Percentiles rank a stretch among this genome's conserved stretches.
phyloP scores from a whole-genome alignment of 2,888 invertebrate genomes.

The Gymnoscelis rufifasciata region DNA sequence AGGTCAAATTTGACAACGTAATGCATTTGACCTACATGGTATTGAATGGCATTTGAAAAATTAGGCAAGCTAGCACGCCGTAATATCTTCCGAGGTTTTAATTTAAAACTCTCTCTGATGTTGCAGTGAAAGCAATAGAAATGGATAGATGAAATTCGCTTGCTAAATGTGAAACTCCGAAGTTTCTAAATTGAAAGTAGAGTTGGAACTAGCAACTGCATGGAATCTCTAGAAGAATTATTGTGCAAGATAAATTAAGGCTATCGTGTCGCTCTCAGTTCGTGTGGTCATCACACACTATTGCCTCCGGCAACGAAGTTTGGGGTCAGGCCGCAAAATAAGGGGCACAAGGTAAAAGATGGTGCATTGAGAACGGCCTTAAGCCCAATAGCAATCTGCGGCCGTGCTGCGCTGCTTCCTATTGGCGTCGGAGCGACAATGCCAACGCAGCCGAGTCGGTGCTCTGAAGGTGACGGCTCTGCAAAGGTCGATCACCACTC shows the following conservation, averaged over 20 bases:
- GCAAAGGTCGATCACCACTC: slow-evolving; percentile 65
- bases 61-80: slow-evolving; percentile 39
- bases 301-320: slow-evolving; percentile 43
- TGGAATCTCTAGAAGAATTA: slow-evolving; percentile 4
- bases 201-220: neutral
- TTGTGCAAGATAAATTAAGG: slow-evolving; percentile 16
- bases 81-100: slow-evolving; percentile 12
- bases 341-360: slow-evolving; percentile 79
- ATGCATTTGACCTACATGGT: slow-evolving; percentile 70
- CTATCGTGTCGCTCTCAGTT: slow-evolving; percentile 21
- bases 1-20: slow-evolving; percentile 69
- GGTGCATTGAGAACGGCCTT: slow-evolving; percentile 79
- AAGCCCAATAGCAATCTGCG: slow-evolving; percentile 77
- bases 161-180: slow-evolving; percentile 7
- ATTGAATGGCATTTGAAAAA: slow-evolving; percentile 56
- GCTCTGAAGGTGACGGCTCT: slow-evolving; percentile 66
- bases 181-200: slow-evolving; percentile 5
- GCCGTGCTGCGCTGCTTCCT: slow-evolving; percentile 67
- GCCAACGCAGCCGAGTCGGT: slow-evolving; percentile 56
- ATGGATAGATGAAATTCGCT: slow-evolving; percentile 7
- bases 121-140: slow-evolving; percentile 16
- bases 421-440: slow-evolving; percentile 75
- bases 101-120: slow-evolving; percentile 16
- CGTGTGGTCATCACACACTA: slow-evolving; percentile 40
- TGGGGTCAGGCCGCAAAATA: slow-evolving; percentile 69